phyloP scores from a whole-genome alignment of 2,797 vertebrate genomes.

The Hephaestus fuliginosus region DNA sequence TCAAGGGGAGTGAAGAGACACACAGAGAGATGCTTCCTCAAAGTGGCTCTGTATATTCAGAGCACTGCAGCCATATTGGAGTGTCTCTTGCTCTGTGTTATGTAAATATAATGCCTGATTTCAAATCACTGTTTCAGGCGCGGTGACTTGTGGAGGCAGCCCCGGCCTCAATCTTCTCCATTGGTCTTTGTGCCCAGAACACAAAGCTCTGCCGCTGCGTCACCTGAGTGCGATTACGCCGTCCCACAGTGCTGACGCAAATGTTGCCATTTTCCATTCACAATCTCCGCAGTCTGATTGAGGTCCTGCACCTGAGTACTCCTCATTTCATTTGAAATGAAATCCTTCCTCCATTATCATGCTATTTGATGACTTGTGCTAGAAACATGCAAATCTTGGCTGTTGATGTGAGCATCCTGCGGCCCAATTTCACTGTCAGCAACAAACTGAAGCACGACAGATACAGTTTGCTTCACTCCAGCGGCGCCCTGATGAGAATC shows the following conservation, averaged over 20 bases:
- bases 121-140: constrained; percentile 49
- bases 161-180: constrained; percentile 25
- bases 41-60: constrained; percentile 38
- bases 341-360: constrained; percentile 19
- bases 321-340: constrained; percentile 32
- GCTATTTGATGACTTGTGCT: constrained; percentile 18
- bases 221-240: constrained; percentile 60
- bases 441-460: constrained; percentile 36
- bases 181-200: constrained; percentile 24
- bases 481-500: constrained; percentile 53
- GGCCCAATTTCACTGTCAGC: constrained; percentile 53
- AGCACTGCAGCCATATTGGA: constrained; percentile 22
- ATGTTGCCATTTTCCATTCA: constrained; percentile 48
- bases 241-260: constrained; percentile 37
- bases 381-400: constrained; percentile 21
- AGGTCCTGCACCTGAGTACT: constrained; percentile 24
- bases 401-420: constrained; percentile 30
- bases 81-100: constrained; percentile 45
- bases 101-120: constrained; percentile 56
- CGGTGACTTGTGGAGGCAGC: constrained; percentile 40
- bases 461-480: constrained; percentile 49
- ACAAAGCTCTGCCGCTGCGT: constrained; percentile 46
- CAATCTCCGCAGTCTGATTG: constrained; percentile 32
- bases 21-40: constrained; percentile 29
- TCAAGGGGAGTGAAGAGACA: constrained; percentile 33